Base-by-base conservation (phyloP, 2,888 invertebrate genomes). In the Brenthis ino region DNA sequence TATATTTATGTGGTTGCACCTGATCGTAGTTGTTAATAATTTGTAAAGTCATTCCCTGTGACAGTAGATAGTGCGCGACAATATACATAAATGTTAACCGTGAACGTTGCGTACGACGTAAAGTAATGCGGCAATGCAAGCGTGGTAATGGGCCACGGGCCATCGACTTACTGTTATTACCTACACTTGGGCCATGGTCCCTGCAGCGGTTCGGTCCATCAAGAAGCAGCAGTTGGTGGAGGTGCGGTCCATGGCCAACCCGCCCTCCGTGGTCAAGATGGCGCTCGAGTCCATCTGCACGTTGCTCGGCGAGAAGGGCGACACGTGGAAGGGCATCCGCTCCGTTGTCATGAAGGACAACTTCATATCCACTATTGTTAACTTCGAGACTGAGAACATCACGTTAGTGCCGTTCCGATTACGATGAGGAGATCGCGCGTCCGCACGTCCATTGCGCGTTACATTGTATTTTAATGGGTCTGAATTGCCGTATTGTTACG, bases 181-280 rank as follows among this genome's bases (percentile, higher is more conserved):
- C 37, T 43, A 43, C 37, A 37, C 37, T 43, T 43, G 37, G 37
- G 51, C n/a, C 51, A n/a, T 74, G 74, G 79, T 74, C 66, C 72
- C 73, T 43, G 86, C 91, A 95, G 98, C 98, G 85, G 99, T 99
- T 85, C 97, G 98, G 89, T 97, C 97, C 77, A 99, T 99, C 94
- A 98, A 98, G 95, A 98, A 98, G 91, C 98, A 98, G 88, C 98
- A 99, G 88, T 94, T 99, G 83, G 98, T 98, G 72, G 99, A 99
- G 89, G 97, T 99, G 77, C 95, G 98, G 74, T 97, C 98, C 43
- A 97, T 99, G 97, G 97, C 97, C 74, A 98, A 98, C 93, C 99
- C 99, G 69, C 98, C 99, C 64, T 95, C 96, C 65, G 95, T 96
- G 75, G 98, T 99, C 76, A 98, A 98, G 89, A 94, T 98, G 94